These are phyloP conservation scores for Tricholaema leucomelas DNA, from an alignment of 2,113 vertebrate species.

Conservation along the genomic window DNA sequence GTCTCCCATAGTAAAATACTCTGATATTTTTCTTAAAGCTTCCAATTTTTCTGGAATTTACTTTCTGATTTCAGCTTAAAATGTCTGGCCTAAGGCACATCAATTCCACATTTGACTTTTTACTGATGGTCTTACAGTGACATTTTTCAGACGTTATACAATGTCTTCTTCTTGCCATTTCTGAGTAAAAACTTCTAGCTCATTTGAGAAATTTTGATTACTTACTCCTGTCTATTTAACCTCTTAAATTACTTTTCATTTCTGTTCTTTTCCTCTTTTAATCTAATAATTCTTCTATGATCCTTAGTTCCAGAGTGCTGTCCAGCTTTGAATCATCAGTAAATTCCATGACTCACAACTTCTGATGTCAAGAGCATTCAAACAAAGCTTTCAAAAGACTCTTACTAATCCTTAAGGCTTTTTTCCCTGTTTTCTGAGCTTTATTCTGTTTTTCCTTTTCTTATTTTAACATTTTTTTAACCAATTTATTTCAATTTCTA, in stretches of 20 bases:
- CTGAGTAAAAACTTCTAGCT: background rate
- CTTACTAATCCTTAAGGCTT: background rate
- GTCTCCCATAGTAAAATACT: background rate
- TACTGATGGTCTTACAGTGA: background rate
- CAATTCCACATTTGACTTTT: background rate
- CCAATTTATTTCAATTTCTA: fast-evolving
- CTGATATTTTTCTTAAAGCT: background rate
- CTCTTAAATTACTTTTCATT: background rate
- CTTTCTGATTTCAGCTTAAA: background rate
- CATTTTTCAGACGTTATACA: background rate
- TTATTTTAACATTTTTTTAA: background rate
- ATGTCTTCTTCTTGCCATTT: background rate
- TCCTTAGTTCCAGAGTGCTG: background rate
- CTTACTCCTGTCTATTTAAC: background rate
- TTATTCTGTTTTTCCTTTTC: background rate
- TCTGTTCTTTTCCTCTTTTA: background rate
- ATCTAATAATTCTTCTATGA: background rate
- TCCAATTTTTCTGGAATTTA: background rate
- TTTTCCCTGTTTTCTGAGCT: background rate
- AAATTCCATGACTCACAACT: background rate
- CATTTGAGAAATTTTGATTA: background rate
- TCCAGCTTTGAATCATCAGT: background rate
- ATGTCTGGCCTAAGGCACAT: background rate
- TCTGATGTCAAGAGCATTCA: background rate
- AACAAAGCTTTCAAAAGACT: background rate